Base-by-base conservation (phyloP, 2,113 vertebrate genomes). In the Hippocampus abdominalis region DNA sequence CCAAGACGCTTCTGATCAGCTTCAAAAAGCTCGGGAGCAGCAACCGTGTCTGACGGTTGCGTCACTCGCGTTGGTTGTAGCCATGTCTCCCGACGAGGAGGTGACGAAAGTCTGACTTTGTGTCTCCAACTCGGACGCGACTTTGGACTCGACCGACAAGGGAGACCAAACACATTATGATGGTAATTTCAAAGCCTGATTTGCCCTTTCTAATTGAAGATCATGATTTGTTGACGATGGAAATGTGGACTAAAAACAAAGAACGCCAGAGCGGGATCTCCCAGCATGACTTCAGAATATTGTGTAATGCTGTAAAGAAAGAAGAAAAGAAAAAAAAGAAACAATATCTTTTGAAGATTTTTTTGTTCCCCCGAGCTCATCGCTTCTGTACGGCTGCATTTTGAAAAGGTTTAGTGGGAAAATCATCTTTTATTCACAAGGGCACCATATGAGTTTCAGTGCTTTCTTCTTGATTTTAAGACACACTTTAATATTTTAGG, bases 401-500 rank as follows among this genome's bases (percentile, higher is more conserved):
- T 68, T 74, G 48, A 51, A 61, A 59, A 76, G 68, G 23, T 71
- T 74, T 74, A 73, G 23, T 20, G 56, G 71, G 48, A 27, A 69
- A 75, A 68, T 76, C 71, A 69, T 60, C 63, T 59, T 78, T 72
- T 67, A 75, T 81, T 81, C 56, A 64, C 36, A 15, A 60, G 29
- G 0, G 0, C 29, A 60, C 39, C 44, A 40, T 10, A 39, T 44
- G 44, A 40, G 57, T 51, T 66, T 66, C 29, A 2, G 32, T 18
- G 59, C 70, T 67, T 78, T 76, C 56, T 67, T 64, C 69, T 69
- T 64, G n/a, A 66, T 66, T 69, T 57, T 25, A 66, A 71, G 32
- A 21, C 69, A 25, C 66, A n/a, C 40, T 77, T 78, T 71, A 36
- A 67, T 64, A 71, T 74, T 76, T 79, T 68, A 71, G 29, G 23